phyloP scores from a whole-genome alignment of 2,888 invertebrate genomes.

The Apomyelois bistriatella region DNA sequence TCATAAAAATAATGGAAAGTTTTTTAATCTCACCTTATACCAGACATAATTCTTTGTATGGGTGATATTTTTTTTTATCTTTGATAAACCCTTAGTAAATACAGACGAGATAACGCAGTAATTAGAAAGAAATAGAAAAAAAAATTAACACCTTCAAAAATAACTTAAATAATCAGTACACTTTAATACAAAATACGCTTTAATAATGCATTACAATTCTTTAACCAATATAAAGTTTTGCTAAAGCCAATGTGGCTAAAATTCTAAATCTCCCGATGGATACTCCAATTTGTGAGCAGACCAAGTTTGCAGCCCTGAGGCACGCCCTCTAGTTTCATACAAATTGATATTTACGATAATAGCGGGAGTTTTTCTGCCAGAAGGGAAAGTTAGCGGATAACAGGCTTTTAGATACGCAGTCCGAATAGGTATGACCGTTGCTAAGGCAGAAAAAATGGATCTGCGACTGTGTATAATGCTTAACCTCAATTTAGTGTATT shows the following conservation, averaged over 20 bases:
- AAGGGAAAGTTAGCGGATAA: conserved; percentile 69
- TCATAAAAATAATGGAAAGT: no score
- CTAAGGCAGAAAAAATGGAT: conserved; percentile 57
- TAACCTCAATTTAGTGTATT: background rate
- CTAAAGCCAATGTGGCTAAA: conserved; percentile 47
- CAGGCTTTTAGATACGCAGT: conserved; percentile 68
- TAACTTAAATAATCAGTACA: no score
- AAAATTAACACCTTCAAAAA: no score
- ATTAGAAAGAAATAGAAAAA: no score
- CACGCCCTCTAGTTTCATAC: conserved; percentile 73
- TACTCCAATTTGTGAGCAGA: conserved; percentile 69
- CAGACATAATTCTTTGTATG: no score
- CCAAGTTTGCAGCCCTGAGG: conserved; percentile 33
- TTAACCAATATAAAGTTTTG: conserved; percentile 48
- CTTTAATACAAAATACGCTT: no score
- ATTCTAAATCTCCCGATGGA: conserved; percentile 57
- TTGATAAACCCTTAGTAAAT: no score
- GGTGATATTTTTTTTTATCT: no score
- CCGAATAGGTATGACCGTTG: conserved; percentile 66
- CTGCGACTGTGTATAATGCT: background rate
- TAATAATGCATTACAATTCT: no score
- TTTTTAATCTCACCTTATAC: no score
- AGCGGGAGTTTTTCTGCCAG: conserved; percentile 72
- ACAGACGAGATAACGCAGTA: no score
- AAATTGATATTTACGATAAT: conserved; percentile 80